A percentile compares a stretch with the other conserved stretches of the same genome.
Evolutionary conservation across 2,113 vertebrate species (phyloP).

Genomic region (Poeciliopsis prolifica): DNA sequence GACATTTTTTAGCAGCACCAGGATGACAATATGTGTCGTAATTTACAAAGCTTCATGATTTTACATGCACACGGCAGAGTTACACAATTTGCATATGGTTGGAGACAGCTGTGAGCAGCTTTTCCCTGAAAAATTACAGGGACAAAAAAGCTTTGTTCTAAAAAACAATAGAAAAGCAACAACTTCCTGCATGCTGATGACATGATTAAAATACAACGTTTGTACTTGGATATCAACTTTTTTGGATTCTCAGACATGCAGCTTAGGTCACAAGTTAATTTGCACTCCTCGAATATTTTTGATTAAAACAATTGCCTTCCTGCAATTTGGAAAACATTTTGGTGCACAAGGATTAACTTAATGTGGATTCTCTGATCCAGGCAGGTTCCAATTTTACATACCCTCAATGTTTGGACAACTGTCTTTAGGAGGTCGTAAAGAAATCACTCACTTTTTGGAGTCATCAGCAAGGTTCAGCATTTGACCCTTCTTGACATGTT

Average conservation of each 20-base stretch:
- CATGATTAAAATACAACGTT: background rate
- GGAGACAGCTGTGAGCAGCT: background rate
- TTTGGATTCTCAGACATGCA: background rate
- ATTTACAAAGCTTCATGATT: background rate
- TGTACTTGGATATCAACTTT: background rate
- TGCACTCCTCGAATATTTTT: background rate
- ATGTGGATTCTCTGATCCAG: background rate
- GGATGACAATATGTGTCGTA: background rate
- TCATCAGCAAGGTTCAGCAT: too few species aligned
- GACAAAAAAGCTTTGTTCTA: background rate
- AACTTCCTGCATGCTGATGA: background rate
- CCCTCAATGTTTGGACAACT: background rate
- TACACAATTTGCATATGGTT: conserved; percentile 16
- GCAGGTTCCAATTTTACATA: background rate
- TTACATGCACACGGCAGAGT: background rate
- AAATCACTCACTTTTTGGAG: too few species aligned
- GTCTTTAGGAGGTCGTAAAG: background rate
- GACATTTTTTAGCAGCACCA: conserved; percentile 20
- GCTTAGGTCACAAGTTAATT: background rate
- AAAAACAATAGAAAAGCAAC: background rate
- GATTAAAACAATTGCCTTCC: too few species aligned
- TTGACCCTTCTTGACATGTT: too few species aligned
- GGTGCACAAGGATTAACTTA: background rate
- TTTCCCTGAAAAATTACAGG: background rate
- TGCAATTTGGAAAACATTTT: background rate